A percentile compares a stretch with the other conserved stretches of the same genome.
Evolutionary conservation across 2,797 vertebrate species (phyloP).

Genomic region (Muscicapa comitata): DNA sequence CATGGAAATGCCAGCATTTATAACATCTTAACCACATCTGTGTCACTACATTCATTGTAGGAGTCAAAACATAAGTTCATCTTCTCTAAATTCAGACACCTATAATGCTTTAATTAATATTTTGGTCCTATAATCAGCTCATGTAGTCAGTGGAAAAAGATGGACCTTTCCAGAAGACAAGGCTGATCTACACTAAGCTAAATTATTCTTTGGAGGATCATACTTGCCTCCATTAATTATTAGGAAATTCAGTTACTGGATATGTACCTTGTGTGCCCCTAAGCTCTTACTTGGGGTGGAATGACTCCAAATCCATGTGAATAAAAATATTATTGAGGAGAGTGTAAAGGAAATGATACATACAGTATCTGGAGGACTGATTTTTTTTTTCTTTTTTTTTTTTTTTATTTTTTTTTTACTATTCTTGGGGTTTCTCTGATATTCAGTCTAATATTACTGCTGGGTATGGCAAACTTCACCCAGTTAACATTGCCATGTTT

Average conservation of each 20-base stretch:
- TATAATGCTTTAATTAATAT: not conserved
- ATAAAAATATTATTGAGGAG: not conserved
- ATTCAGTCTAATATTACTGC: not conserved
- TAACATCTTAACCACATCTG: not conserved
- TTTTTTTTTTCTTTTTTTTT: not conserved
- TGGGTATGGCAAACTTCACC: not conserved
- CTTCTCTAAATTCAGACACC: not conserved
- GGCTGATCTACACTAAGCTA: not conserved
- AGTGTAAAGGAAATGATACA: not conserved
- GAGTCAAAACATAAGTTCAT: not conserved
- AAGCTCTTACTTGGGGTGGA: not conserved
- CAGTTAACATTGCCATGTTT: not conserved
- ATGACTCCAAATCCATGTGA: not conserved
- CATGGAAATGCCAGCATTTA: not conserved
- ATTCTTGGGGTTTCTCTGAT: not conserved
- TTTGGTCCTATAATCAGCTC: not conserved
- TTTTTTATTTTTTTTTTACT: too few species aligned
- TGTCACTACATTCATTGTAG: not conserved
- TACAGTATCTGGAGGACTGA: not conserved
- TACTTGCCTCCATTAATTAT: not conserved
- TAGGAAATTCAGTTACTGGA: not conserved
- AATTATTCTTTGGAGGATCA: not conserved
- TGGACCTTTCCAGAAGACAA: not conserved
- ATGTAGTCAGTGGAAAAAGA: not conserved
- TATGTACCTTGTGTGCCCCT: not conserved